These are phyloP conservation scores for Athalia rosae DNA, from an alignment of 2,888 invertebrate species.

Conservation along the genomic window DNA sequence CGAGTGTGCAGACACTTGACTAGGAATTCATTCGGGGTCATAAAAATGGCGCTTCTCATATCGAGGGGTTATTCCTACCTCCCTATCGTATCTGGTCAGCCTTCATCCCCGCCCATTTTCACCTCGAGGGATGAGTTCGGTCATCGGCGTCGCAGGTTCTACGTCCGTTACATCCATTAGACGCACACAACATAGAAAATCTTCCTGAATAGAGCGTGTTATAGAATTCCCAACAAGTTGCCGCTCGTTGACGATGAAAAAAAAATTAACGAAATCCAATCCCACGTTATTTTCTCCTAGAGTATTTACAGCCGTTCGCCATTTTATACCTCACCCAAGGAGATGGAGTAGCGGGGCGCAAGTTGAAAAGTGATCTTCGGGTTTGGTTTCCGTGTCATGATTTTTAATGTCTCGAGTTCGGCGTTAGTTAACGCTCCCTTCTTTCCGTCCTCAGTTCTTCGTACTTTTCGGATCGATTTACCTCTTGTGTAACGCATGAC, in stretches of 20 bases:
- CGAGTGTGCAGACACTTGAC: constrained; percentile 40
- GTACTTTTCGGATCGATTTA: neutral
- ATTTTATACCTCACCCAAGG: neutral
- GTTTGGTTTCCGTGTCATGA: constrained; percentile 26
- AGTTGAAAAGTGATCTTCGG: constrained; percentile 29
- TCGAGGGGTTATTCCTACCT: constrained; percentile 18
- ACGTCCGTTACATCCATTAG: neutral
- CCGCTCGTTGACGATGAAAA: neutral
- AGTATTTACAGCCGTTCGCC: neutral
- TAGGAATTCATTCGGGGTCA: constrained; percentile 39
- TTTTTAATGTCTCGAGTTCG: constrained; percentile 35
- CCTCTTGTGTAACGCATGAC: neutral
- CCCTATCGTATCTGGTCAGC: constrained; percentile 41
- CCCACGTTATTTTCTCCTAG: neutral
- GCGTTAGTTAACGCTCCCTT: constrained; percentile 8
- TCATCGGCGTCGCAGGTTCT: constrained; percentile 25
- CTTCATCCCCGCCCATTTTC: constrained; percentile 11
- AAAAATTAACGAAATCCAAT: neutral
- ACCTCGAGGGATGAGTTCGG: neutral
- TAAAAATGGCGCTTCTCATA: constrained; percentile 24
- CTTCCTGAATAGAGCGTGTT: neutral
- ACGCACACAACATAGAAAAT: neutral
- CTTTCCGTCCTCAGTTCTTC: neutral
- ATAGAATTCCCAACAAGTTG: neutral
- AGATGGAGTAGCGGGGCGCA: neutral